Conservation (phyloP, 2,888 invertebrate species). For the Drosophila anomelani region DNA sequence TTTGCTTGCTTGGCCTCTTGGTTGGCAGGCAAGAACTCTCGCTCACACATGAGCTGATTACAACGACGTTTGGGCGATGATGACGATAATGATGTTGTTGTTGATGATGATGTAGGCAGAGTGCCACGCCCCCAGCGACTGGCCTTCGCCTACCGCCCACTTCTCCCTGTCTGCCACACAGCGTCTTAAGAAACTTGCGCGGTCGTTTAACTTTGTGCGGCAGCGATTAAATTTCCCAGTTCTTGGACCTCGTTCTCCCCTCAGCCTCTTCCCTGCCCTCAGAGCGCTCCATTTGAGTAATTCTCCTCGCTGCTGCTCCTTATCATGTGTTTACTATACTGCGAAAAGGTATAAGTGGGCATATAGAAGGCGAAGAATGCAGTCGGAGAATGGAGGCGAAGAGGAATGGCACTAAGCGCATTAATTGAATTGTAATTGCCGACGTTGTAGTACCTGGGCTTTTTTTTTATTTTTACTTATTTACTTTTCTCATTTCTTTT, state of each 20-base stretch:
- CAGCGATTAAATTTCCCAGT: conserved; percentile 72
- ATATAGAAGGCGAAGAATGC: conserved; percentile 20
- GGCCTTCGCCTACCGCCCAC: conserved; percentile 13
- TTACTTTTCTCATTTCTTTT: not conserved
- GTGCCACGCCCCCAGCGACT: conserved; percentile 28
- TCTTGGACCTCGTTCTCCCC: conserved; percentile 63
- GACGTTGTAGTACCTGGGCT: conserved; percentile 20
- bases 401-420: conserved; percentile 75
- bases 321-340: conserved; percentile 61
- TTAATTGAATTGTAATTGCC: conserved; percentile 80
- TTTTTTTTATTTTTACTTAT: conserved; percentile 4
- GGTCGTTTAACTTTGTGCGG: conserved; percentile 77
- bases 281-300: conserved; percentile 5
- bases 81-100: not conserved
- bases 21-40: conserved; percentile 15
- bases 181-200: conserved; percentile 65
- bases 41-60: conserved; percentile 56
- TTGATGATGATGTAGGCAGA: conserved; percentile 5
- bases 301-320: conserved; percentile 35
- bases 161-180: conserved; percentile 11
- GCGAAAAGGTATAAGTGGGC: conserved; percentile 37
- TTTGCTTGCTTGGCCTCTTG: not conserved
- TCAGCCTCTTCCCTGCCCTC: conserved; percentile 1
- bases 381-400: conserved; percentile 29
- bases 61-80: conserved; percentile 13